Evolutionary conservation across 2,888 invertebrate species (phyloP).

Genomic region (Stenichneumon culpator): DNA sequence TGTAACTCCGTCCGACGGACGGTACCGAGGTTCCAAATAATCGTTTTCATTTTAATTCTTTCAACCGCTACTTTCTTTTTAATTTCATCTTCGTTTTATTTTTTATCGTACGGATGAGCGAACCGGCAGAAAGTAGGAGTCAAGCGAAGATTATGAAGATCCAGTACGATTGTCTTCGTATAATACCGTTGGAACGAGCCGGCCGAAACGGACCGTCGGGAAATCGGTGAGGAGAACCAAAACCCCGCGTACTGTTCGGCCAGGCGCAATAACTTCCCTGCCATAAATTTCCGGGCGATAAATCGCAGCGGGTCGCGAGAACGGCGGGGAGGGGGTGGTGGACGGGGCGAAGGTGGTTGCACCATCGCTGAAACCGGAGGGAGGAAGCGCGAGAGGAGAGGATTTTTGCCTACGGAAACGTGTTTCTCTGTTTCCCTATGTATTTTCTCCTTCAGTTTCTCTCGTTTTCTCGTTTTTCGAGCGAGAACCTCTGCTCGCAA

Average conservation of each 20-base stretch:
- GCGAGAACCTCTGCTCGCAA: constrained; percentile 65
- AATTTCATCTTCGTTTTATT: not conserved
- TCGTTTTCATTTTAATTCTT: not conserved
- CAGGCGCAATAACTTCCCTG: constrained; percentile 75
- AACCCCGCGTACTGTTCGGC: constrained; percentile 30
- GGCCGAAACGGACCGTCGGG: constrained; percentile 68
- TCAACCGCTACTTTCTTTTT: not conserved
- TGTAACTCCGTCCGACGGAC: not conserved
- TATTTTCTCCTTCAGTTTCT: constrained; percentile 39
- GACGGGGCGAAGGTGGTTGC: not conserved
- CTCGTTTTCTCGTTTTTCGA: constrained; percentile 29
- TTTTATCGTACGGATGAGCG: not conserved
- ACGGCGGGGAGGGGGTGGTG: constrained; percentile 18
- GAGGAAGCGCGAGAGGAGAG: constrained; percentile 21
- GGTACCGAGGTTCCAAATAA: not conserved
- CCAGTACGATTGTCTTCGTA: not conserved
- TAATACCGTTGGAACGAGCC: constrained; percentile 17
- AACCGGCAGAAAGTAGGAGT: not conserved
- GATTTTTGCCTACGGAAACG: constrained; percentile 4
- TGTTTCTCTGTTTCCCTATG: constrained; percentile 23
- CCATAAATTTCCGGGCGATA: constrained; percentile 73
- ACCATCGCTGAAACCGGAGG: constrained; percentile 19
- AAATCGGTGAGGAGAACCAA: constrained; percentile 49
- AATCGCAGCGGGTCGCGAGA: constrained; percentile 65
- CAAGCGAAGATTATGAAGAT: constrained; percentile 2